Conservation (phyloP, 1,140 invertebrate species). For the Melipona quadrifasciata region DNA sequence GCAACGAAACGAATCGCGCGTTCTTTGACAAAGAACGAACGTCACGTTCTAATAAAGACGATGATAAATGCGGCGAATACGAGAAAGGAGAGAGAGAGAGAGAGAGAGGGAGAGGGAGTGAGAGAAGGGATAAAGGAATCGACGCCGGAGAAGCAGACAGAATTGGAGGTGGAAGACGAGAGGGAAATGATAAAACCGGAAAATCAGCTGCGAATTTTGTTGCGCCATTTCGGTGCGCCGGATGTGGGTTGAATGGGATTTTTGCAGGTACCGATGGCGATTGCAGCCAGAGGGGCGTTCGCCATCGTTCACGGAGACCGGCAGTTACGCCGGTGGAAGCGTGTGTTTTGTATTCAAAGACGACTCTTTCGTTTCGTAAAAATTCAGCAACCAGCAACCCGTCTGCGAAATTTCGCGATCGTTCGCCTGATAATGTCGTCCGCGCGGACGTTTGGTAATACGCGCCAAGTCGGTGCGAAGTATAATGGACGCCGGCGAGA, state of each 20-base stretch:
- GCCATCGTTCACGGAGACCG: neutral
- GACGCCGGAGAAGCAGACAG: neutral
- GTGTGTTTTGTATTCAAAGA: neutral
- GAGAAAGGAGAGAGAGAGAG: too few relatives aligned
- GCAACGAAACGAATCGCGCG: neutral
- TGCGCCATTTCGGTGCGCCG: too few relatives aligned
- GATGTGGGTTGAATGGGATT: conserved; percentile 6
- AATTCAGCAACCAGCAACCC: neutral
- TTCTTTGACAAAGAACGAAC: neutral
- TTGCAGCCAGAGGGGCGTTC: neutral
- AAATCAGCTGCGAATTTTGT: neutral
- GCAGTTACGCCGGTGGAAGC: neutral
- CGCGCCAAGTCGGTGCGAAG: too few relatives aligned
- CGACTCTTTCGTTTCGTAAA: neutral
- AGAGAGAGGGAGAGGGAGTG: neutral
- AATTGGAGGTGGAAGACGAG: neutral
- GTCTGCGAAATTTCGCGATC: neutral
- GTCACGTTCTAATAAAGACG: neutral
- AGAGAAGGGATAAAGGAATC: neutral
- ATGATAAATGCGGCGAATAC: neutral
- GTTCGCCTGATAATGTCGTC: neutral
- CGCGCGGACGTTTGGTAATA: neutral
- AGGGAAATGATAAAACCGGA: conserved; percentile 3
- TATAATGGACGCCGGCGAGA: neutral
- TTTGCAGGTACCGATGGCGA: neutral